phyloP scores from a whole-genome alignment of 2,797 vertebrate genomes.

The Neoniphon sammara region DNA sequence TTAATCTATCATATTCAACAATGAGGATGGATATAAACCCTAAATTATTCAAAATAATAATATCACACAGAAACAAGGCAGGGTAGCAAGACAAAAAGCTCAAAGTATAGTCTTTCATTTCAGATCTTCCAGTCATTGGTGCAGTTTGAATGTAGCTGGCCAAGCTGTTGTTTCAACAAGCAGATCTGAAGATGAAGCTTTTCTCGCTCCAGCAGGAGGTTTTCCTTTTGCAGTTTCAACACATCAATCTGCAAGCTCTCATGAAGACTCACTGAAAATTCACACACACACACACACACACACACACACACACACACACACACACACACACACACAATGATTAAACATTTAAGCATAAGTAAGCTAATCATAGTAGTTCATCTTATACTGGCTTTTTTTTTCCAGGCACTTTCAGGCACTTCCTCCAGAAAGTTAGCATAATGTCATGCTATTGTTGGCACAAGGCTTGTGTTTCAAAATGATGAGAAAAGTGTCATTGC shows the following conservation, averaged over 20 bases:
- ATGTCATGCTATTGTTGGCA: too few relatives aligned
- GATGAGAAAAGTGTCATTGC: too few relatives aligned
- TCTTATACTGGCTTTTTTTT: too few relatives aligned
- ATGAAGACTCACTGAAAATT: conserved; percentile 15
- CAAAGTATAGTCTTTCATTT: conserved; percentile 7
- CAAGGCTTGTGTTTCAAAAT: too few relatives aligned
- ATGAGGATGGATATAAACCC: too few relatives aligned
- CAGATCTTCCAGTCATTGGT: background rate
- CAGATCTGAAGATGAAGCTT: conserved; percentile 69
- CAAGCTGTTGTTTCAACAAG: conserved; percentile 47
- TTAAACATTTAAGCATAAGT: background rate
- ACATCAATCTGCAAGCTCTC: conserved; percentile 51
- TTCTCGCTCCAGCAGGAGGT: conserved; percentile 59
- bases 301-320: conserved; percentile 17
- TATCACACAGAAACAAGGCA: background rate
- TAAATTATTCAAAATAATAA: background rate
- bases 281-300: conserved; percentile 13
- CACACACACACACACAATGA: conserved; percentile 8
- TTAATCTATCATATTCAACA: too few relatives aligned
- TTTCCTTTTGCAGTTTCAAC: conserved; percentile 66
- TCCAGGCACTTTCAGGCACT: too few relatives aligned
- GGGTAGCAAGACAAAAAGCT: background rate
- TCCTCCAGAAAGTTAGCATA: too few relatives aligned
- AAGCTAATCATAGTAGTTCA: background rate
- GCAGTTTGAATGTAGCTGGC: conserved; percentile 13